A percentile compares a stretch with the other conserved stretches of the same genome.
phyloP scores from a whole-genome alignment of 2,888 invertebrate genomes.

The Drosophila limbata region DNA sequence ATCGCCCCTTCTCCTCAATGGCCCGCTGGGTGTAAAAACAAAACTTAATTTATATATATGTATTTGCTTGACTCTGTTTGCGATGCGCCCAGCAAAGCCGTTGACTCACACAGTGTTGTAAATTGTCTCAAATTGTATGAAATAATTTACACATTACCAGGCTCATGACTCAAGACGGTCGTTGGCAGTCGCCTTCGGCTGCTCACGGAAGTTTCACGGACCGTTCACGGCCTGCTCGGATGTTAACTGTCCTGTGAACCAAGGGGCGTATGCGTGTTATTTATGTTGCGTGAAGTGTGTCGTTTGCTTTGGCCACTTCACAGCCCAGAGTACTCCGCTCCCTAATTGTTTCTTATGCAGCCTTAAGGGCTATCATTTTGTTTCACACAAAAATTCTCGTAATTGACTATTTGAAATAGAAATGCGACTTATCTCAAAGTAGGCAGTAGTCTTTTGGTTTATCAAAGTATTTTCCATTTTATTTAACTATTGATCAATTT shows the following conservation, averaged over 20 bases:
- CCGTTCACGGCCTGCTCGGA: conserved; percentile 19
- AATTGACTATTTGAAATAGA: conserved; percentile 16
- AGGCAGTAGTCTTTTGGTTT: not conserved
- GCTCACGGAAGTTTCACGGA: conserved; percentile 20
- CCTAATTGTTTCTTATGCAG: conserved; percentile 76
- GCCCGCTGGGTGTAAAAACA: conserved; percentile 40
- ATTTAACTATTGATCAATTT: conserved; percentile 6
- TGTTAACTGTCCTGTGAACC: conserved; percentile 57
- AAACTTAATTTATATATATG: conserved; percentile 75
- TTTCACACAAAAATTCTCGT: conserved; percentile 24
- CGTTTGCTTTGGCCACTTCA: conserved; percentile 75
- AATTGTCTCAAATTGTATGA: conserved; percentile 80
- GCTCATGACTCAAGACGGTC: conserved; percentile 71
- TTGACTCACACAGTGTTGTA: conserved; percentile 64
- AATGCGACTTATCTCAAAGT: not conserved
- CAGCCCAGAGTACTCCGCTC: conserved; percentile 59
- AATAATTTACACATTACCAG: conserved; percentile 82
- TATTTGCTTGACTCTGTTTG: conserved; percentile 61
- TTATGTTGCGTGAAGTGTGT: conserved; percentile 76
- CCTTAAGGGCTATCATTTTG: conserved; percentile 49
- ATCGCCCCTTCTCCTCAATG: conserved; percentile 1
- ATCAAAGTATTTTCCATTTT: not conserved
- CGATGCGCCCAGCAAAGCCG: conserved; percentile 46
- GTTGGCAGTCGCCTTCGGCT: conserved; percentile 44
- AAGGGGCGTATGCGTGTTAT: conserved; percentile 80